Base-by-base conservation (phyloP, 1,140 invertebrate genomes). In the Heterodera carotae region DNA sequence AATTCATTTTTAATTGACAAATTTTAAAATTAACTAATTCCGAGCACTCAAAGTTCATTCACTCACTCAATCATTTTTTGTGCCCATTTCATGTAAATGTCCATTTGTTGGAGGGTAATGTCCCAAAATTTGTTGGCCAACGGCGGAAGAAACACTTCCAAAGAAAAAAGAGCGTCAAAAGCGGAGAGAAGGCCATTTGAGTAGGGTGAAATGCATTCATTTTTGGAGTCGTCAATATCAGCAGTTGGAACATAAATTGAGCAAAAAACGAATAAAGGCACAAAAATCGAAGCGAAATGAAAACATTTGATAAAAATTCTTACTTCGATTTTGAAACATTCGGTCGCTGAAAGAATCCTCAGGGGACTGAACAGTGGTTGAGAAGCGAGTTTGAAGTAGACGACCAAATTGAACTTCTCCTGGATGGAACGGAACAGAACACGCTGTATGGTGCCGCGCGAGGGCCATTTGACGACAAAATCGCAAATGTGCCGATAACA, bases 351-450 rank as follows among this genome's bases (percentile, higher is more conserved):
- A 15, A 62, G 75, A 15, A 27, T n/a, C 48, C 76, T 79, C n/a
- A 81, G 36, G 27, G 82, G 66, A 8, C 31, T n/a, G 27, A 56
- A 25, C 7, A 77, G 34, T 22, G 64, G 67, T 18, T 78, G 60
- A 27, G 80, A 70, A 27, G 43, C 71, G 29, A 84, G 31, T 66
- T 82, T 82, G 34, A 84, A 82, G 59, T 84, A 82, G 25, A 82
- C 62, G 31, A 84, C 53, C 29, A 74, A 66, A 59, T 82, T 82
- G 69, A 81, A 82, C 48, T 82, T 84, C 33, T 79, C 67, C 33
- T 29, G 80, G 31, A 82, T 59, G 25, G 43, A 33, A 43, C 53
- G 72, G 18, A 74, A 56, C 6, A 74, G 8, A 18, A 7, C 72
- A 22, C 39, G 43, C 5, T 74, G 72, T 12, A 31, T 15, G 22